phyloP scores from a whole-genome alignment of 2,888 invertebrate species.

The Athalia rosae region DNA sequence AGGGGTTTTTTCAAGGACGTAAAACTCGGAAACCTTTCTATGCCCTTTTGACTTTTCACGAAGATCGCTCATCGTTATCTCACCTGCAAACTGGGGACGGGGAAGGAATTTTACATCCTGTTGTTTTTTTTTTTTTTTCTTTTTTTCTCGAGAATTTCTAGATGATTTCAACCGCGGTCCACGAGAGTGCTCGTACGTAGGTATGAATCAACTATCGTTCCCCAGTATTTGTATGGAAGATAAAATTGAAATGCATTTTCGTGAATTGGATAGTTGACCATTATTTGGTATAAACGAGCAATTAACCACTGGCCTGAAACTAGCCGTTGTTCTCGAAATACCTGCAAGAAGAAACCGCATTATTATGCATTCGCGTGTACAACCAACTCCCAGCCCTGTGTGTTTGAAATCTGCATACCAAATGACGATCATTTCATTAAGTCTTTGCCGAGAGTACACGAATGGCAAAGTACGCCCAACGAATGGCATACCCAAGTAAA shows the following conservation, averaged over 20 bases:
- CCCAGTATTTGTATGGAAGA: no score
- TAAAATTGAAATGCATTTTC: neutral
- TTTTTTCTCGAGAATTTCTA: no score
- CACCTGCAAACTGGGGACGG: no score
- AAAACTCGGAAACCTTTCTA: neutral
- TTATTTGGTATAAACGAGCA: slow-evolving; percentile 17
- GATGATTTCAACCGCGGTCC: neutral
- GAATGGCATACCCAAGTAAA: slow-evolving; percentile 38
- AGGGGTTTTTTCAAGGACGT: slow-evolving; percentile 17
- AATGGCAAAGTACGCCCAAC: slow-evolving; percentile 34
- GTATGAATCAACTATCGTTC: no score
- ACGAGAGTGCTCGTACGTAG: no score
- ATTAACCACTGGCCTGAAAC: slow-evolving; percentile 32
- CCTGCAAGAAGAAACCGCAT: slow-evolving; percentile 31
- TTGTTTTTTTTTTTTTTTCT: no score
- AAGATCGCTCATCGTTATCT: slow-evolving; percentile 23
- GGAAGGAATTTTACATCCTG: no score
- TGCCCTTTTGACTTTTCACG: neutral
- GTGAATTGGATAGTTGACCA: neutral
- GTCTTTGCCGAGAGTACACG: slow-evolving; percentile 42
- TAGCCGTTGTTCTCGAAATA: slow-evolving; percentile 35
- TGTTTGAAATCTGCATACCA: slow-evolving; percentile 43
- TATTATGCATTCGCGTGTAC: slow-evolving; percentile 40
- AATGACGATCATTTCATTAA: slow-evolving; percentile 44
- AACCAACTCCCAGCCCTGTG: slow-evolving; percentile 33